Base-by-base conservation (phyloP, 1,140 invertebrate species). In the Hirudo medicinalis region DNA sequence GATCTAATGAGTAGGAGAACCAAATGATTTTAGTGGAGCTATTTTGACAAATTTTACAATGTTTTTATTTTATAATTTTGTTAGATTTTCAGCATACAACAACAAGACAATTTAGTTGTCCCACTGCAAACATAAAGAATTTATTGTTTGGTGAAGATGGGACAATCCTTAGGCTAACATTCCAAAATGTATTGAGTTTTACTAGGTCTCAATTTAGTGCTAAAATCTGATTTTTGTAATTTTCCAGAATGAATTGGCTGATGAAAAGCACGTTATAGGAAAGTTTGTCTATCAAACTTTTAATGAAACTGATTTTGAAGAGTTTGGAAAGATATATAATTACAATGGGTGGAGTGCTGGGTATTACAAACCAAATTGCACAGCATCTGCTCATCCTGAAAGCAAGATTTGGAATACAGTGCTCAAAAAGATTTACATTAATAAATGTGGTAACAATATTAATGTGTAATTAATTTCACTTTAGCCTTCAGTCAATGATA, bases 351-450 rank as follows among this genome's bases (percentile, higher is more conserved):
- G 71, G 17, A 54, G 63, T 22, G 73, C 74, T 25, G 78, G 78
- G 3, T 78, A 75, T 55, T 75, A 78, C 63, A 79, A 79, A 72
- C 73, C 73, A 54, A 79, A 79, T 68, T 75, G 75, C 9, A 77
- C 76, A 1, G 49, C 55, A 13, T 75, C 76, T 70, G 76, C 76
- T 20, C 73, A 79, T 54, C 76, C 78, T 2, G 74, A 76, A 70
- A 77, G 75, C 6, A 75, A 73, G 15, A 29, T 71, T 15, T 79
- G 78, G 78, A 40, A 49, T 22, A 69, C 67, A 15, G 3, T 49
- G 22, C 22, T 40, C 22, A 49, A 36, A 22, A 69, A 36, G 8
- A 22, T 69, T 8, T 32, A 49, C 32, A 40, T 69, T 17, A 69
- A 69, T 25, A 49, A 69, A 69, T 22, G 43, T 40, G 5, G 6